Conservation (phyloP, 2,113 vertebrate genomes). For the Cacatua alba region DNA sequence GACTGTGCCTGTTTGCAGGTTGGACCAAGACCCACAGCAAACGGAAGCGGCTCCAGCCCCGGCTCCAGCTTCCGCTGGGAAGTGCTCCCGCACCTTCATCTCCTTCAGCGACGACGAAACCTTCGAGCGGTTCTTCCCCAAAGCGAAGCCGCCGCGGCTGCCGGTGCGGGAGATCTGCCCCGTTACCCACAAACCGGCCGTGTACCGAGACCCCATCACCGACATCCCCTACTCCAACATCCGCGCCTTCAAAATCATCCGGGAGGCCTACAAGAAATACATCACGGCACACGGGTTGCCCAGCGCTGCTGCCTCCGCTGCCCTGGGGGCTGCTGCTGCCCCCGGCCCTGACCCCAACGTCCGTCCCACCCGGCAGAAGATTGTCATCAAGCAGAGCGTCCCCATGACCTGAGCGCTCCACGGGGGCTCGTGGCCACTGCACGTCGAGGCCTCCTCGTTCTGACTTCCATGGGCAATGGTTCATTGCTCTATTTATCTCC, state of each 20-base stretch:
- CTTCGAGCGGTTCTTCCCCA: constrained; percentile 82
- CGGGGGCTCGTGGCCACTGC: no score
- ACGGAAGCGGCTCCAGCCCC: neutral
- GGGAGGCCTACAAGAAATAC: constrained; percentile 93
- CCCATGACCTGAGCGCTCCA: constrained; percentile 21
- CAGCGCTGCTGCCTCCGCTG: constrained; percentile 71
- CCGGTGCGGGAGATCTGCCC: constrained; percentile 91
- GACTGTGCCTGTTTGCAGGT: constrained; percentile 50
- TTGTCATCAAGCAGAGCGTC: constrained; percentile 81
- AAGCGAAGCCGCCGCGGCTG: constrained; percentile 62
- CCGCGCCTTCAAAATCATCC: constrained; percentile 93
- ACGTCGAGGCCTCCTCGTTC: neutral
- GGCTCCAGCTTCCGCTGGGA: neutral
- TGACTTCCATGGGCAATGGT: accelerated
- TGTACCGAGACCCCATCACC: constrained; percentile 93
- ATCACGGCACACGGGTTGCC: constrained; percentile 92
- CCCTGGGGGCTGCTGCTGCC: constrained; percentile 44
- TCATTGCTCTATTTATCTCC: neutral
- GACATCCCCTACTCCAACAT: constrained; percentile 92
- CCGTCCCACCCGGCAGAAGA: constrained; percentile 82
- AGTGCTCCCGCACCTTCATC: constrained; percentile 91
- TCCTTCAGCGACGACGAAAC: constrained; percentile 93
- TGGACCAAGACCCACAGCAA: constrained; percentile 83
- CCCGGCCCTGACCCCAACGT: constrained; percentile 51
- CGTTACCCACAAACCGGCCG: constrained; percentile 88